Evolutionary conservation across 2,113 vertebrate genomes (phyloP), one percentile per base, ranked within the genome.

Genomic region (Callopanchax toddi): DNA sequence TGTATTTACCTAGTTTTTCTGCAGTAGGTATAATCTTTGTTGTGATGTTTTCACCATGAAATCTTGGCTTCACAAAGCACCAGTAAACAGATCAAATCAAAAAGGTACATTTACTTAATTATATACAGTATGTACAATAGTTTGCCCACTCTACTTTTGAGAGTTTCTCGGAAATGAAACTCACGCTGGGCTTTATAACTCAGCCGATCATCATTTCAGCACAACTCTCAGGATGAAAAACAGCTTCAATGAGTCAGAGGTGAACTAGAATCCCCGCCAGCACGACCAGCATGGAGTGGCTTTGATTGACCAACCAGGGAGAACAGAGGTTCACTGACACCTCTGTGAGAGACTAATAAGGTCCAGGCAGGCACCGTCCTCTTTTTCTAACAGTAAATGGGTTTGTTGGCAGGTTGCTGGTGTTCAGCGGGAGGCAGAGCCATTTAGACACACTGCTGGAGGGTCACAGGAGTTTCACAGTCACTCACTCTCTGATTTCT

Each of bases 331-430:
- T 81, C 76, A 43, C 21, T 56, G 66, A 43, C 67, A 71, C 61
- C 50, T 60, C 61, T 54, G 59, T 9, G 32, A 60, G 58, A 75
- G 34, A 63, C 58, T 67, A 81, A 78, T 73, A 53, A 70, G 54
- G 60, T 78, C 55, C 66, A 61, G 58, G 18, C 48, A 43, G 55
- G 25, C 32, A 21, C 59, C 1, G 21, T 76, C 42, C 39, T 23
- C 65, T 60, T 53, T 36, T 78, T 82, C 71, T 76, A 77, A 77
- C 51, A 61, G 60, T 65, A 64, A 82, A 77, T 56, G 49, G 43
- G 20, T 60, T 64, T 68, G 81, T 78, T 83, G 84, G 84, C 76
- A 82, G 66, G 59, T 76, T 68, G 45, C 71, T 74, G 86, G 68
- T 40, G 5, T 79, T 78, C 52, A 37, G 72, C 69, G 25, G 55